Evolutionary conservation across 1,140 invertebrate genomes (phyloP).

Genomic region (Xylocopa sonorina): DNA sequence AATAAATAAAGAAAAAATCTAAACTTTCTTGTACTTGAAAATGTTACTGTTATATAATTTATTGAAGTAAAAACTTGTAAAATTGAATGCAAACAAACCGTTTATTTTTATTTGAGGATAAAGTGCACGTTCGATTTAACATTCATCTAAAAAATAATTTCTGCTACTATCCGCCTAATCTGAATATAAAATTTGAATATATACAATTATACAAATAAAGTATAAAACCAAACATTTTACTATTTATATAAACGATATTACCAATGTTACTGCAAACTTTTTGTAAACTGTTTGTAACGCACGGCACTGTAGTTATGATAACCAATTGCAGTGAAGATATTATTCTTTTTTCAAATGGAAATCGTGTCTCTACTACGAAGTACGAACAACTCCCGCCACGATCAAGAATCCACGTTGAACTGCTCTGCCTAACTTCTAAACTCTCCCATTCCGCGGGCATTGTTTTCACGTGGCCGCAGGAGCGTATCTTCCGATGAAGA

Average conservation of each 20-base stretch:
- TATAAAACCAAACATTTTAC: too few species aligned
- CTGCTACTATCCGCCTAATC: too few species aligned
- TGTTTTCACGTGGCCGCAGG: constrained; percentile 32
- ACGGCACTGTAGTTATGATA: not conserved
- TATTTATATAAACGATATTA: not conserved
- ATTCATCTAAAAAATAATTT: too few species aligned
- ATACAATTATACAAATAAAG: too few species aligned
- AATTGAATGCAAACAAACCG: not conserved
- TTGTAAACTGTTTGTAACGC: not conserved
- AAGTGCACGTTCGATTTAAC: too few species aligned
- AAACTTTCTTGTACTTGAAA: not conserved
- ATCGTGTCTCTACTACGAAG: not conserved
- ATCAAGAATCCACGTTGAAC: constrained; percentile 5
- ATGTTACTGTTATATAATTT: too few species aligned
- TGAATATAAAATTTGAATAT: too few species aligned
- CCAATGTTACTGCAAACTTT: not conserved
- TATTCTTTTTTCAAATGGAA: not conserved
- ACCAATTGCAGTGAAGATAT: not conserved
- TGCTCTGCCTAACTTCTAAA: constrained; percentile 7
- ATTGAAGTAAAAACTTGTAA: too few species aligned
- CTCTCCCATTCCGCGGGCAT: constrained; percentile 16
- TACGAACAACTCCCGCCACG: not conserved
- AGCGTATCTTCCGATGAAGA: constrained; percentile 9
- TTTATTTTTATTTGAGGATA: not conserved
- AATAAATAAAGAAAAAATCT: not conserved